Percentiles rank a stretch among this genome's conserved stretches.
phyloP scores from a whole-genome alignment of 2,113 vertebrate genomes.

The Barnardius zonarius region DNA sequence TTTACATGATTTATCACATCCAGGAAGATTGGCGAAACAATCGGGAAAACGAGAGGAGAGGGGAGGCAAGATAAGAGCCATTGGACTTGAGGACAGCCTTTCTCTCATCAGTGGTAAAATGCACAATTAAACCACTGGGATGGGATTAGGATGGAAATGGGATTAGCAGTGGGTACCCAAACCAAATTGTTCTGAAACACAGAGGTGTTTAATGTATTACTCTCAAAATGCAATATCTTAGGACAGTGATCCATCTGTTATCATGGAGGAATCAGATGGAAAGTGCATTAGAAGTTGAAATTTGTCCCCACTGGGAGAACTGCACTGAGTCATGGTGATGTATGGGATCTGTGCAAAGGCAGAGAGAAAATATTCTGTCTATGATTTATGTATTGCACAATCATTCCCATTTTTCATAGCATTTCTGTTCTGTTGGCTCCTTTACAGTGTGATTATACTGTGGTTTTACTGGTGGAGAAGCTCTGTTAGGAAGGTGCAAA shows the following conservation, averaged over 20 bases:
- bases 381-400: slow-evolving; percentile 50
- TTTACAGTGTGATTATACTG: neutral
- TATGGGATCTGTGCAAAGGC: slow-evolving; percentile 18
- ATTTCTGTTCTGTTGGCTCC: neutral
- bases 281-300: slow-evolving; percentile 55
- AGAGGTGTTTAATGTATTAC: slow-evolving; percentile 17
- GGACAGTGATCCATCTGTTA: slow-evolving; percentile 33
- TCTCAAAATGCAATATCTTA: slow-evolving; percentile 14
- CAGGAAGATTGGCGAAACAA: neutral
- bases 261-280: neutral
- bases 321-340: slow-evolving; percentile 59
- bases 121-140: neutral
- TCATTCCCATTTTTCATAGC: neutral
- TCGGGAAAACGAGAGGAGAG: neutral
- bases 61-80: neutral
- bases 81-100: neutral
- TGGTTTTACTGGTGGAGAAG: neutral
- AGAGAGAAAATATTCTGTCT: slow-evolving; percentile 21
- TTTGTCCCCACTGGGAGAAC: slow-evolving; percentile 28
- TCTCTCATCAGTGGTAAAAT: neutral
- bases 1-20: slow-evolving; percentile 48
- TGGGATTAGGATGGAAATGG: slow-evolving; percentile 11
- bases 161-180: slow-evolving; percentile 9
- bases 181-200: neutral
- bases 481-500: neutral